These are phyloP conservation scores for Cyphomyrus discorhynchus DNA, from an alignment of 2,113 vertebrate genomes.

Conservation along the genomic window DNA sequence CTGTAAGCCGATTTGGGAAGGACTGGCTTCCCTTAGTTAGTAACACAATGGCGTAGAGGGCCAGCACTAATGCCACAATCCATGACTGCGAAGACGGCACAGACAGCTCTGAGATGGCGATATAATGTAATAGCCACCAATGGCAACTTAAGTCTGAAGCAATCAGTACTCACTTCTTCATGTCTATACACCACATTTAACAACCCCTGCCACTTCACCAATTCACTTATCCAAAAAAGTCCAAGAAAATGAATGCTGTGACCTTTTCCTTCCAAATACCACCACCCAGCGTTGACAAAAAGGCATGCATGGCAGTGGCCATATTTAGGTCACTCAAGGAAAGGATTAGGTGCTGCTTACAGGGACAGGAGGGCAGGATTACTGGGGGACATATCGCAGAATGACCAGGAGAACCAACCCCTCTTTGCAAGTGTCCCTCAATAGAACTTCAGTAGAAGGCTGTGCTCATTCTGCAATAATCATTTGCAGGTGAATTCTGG, in stretches of 20 bases:
- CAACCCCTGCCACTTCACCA: conserved; percentile 10
- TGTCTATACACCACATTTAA: not conserved
- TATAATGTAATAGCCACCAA: not conserved
- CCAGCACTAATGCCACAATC: not conserved
- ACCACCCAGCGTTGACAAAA: not conserved
- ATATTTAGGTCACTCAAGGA: not conserved
- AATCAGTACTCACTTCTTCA: not conserved
- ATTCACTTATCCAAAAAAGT: conserved; percentile 20
- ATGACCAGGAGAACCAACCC: not conserved
- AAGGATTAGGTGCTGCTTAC: not conserved
- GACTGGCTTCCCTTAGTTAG: not conserved
- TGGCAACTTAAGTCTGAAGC: not conserved
- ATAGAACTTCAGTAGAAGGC: not conserved
- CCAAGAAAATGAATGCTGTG: conserved; percentile 25
- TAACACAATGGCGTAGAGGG: not conserved
- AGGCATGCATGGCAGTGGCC: not conserved
- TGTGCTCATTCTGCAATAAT: not conserved
- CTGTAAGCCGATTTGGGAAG: not conserved
- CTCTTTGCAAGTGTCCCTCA: not conserved
- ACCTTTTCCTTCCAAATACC: conserved; percentile 29
- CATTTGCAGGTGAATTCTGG: no score
- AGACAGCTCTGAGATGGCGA: not conserved
- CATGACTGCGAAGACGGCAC: not conserved
- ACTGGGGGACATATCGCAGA: not conserved
- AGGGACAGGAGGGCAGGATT: not conserved